Conservation (phyloP, 1,140 invertebrate species). For the Goniozus legneri region DNA sequence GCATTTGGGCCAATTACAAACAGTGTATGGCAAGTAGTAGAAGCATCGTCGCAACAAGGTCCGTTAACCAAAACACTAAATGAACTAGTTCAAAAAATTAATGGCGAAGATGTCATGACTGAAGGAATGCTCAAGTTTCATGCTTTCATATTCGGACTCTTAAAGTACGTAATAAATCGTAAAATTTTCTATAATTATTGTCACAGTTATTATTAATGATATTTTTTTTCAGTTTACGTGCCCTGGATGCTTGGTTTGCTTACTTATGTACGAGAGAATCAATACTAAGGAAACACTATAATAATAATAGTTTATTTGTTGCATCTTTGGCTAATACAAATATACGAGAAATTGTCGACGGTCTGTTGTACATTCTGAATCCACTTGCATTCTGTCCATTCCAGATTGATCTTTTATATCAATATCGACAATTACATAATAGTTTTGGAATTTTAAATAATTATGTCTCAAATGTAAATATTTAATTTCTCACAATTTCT, state of each 20-base stretch:
- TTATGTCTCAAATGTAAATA: constrained; percentile 53
- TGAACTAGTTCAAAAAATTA: constrained; percentile 80
- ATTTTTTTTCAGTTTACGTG: constrained; percentile 62
- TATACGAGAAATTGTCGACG: constrained; percentile 65
- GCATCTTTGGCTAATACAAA: constrained; percentile 63
- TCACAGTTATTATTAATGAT: not conserved
- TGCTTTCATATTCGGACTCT: constrained; percentile 81
- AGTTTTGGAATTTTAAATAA: constrained; percentile 69
- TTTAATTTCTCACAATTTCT: not conserved
- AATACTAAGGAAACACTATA: constrained; percentile 78
- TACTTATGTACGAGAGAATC: constrained; percentile 79
- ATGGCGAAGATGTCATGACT: constrained; percentile 77
- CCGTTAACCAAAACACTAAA: constrained; percentile 81
- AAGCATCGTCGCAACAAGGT: constrained; percentile 83
- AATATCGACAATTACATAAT: constrained; percentile 71
- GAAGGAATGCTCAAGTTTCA: constrained; percentile 86
- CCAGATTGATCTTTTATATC: constrained; percentile 76
- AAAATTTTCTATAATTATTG: constrained; percentile 1
- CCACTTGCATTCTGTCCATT: constrained; percentile 75
- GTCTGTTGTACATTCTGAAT: constrained; percentile 69
- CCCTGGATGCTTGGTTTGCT: constrained; percentile 81
- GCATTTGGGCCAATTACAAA: constrained; percentile 83
- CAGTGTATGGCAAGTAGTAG: constrained; percentile 85
- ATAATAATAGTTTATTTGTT: constrained; percentile 66
- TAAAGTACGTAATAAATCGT: constrained; percentile 70